phyloP scores from a whole-genome alignment of 2,888 invertebrate genomes.

The Bugulina stolonifera region DNA sequence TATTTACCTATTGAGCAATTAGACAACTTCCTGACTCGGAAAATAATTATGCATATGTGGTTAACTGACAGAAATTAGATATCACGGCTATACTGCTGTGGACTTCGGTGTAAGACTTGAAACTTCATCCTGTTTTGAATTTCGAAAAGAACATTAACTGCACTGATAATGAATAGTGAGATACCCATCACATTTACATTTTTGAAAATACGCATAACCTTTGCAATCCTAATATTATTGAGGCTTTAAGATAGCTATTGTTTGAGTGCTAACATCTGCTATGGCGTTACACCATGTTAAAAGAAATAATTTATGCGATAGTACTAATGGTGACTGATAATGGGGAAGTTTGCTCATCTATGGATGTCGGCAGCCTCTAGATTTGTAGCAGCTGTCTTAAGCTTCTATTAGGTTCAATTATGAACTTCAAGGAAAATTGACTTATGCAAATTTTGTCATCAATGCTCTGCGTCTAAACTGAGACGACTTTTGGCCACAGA shows the following conservation, averaged over 20 bases:
- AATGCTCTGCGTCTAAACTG: not conserved
- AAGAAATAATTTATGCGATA: not conserved
- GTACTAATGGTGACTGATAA: not conserved
- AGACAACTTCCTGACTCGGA: not conserved
- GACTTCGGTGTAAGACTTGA: too few relatives aligned
- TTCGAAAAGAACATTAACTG: too few relatives aligned
- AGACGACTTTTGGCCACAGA: not conserved
- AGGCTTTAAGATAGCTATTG: too few relatives aligned
- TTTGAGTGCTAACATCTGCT: not conserved
- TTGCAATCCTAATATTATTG: too few relatives aligned
- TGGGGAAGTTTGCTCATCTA: not conserved
- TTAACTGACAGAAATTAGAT: not conserved
- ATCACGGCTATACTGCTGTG: not conserved
- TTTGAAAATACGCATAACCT: too few relatives aligned
- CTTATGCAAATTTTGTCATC: slow-evolving; percentile 19
- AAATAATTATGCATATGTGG: not conserved
- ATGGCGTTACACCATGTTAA: not conserved
- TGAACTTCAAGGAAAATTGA: slow-evolving; percentile 4
- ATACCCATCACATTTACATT: too few relatives aligned
- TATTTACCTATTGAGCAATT: not conserved
- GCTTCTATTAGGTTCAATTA: not conserved
- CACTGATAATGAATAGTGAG: too few relatives aligned
- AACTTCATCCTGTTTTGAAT: too few relatives aligned
- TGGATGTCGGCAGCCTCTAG: not conserved
- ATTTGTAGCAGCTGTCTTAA: not conserved